Percentiles rank a stretch among this genome's conserved stretches.
phyloP scores from a whole-genome alignment of 2,888 invertebrate species.

The Xestia c-nigrum region DNA sequence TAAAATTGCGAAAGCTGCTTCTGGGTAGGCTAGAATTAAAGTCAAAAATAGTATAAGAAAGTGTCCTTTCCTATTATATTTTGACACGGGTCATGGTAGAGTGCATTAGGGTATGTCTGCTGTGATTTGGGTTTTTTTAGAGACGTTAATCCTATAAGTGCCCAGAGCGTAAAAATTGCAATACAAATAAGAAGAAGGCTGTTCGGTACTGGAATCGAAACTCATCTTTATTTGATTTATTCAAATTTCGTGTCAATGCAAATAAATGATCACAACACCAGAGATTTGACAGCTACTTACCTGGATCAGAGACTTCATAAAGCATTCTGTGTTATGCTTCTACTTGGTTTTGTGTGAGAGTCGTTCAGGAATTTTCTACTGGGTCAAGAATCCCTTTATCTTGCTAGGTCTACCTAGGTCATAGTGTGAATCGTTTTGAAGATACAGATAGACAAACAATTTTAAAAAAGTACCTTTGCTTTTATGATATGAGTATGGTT shows the following conservation, averaged over 20 bases:
- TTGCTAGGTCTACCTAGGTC: background rate
- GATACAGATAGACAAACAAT: background rate
- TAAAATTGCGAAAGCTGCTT: slow-evolving; percentile 4
- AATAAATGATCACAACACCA: background rate
- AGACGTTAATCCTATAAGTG: slow-evolving; percentile 1
- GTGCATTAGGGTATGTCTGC: background rate
- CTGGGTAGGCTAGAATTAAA: background rate
- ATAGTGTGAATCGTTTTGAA: background rate
- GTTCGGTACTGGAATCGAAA: background rate
- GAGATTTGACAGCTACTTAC: background rate
- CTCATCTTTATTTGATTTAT: background rate
- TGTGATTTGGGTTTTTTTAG: background rate
- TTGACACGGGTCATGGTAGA: slow-evolving; percentile 30
- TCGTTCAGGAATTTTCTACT: background rate
- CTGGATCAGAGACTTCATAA: background rate
- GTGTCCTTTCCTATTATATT: slow-evolving; percentile 8
- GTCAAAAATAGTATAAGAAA: background rate
- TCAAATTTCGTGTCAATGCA: background rate
- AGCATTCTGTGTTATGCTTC: background rate
- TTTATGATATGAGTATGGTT: background rate
- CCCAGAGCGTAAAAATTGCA: background rate
- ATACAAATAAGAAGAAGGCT: background rate
- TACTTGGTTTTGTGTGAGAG: background rate
- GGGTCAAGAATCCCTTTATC: background rate
- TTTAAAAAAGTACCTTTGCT: background rate